Conservation (phyloP, 2,888 invertebrate genomes). For the Seira musarum region DNA sequence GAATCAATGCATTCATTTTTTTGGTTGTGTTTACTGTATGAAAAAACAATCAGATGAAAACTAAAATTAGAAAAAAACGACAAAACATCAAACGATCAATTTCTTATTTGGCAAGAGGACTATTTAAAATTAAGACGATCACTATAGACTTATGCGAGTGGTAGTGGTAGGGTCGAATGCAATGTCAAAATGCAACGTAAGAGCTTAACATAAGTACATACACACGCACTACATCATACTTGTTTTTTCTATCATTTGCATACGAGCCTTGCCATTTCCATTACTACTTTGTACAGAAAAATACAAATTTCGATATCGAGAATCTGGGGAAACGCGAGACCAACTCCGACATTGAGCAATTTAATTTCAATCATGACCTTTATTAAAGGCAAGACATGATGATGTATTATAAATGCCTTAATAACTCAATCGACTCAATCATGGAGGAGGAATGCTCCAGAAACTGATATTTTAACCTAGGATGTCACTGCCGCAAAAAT, state of each 20-base stretch:
- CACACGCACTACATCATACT: neutral
- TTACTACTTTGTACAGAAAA: slow-evolving; percentile 57
- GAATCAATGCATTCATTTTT: slow-evolving; percentile 28
- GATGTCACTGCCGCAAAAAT: slow-evolving; percentile 59
- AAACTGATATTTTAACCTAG: slow-evolving; percentile 58
- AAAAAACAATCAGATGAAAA: neutral
- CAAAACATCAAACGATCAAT: neutral
- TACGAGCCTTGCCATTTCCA: slow-evolving; percentile 13
- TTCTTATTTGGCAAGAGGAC: slow-evolving; percentile 14
- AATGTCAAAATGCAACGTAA: too few relatives aligned
- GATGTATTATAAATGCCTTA: too few relatives aligned
- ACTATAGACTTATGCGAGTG: too few relatives aligned
- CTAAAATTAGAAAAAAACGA: too few relatives aligned
- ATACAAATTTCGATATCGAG: slow-evolving; percentile 51
- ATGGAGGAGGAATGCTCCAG: slow-evolving; percentile 11
- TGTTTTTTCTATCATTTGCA: slow-evolving; percentile 9
- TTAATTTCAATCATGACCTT: too few relatives aligned
- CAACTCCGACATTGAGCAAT: slow-evolving; percentile 6
- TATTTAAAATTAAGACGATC: too few relatives aligned
- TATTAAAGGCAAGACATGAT: too few relatives aligned
- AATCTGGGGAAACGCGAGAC: neutral
- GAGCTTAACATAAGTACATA: slow-evolving; percentile 6
- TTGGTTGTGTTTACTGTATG: neutral
- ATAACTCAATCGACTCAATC: too few relatives aligned
- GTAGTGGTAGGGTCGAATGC: too few relatives aligned